These are phyloP conservation scores for Pachypsylla venusta DNA, from an alignment of 1,140 invertebrate genomes.

Conservation along the genomic window DNA sequence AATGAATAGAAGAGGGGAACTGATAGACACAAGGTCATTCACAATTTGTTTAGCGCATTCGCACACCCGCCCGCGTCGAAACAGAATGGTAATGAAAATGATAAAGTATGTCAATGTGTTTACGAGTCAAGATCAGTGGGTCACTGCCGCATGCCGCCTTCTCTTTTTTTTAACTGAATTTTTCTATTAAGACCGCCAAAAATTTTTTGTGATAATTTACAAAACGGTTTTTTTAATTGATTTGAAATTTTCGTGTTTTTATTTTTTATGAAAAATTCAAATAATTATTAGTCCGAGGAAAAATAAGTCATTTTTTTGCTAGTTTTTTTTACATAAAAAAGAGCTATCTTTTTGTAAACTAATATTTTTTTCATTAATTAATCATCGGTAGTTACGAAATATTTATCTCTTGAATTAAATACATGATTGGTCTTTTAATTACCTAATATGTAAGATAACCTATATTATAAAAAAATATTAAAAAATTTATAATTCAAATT, in stretches of 20 bases:
- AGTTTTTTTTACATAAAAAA: not conserved
- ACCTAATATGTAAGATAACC: too few relatives aligned
- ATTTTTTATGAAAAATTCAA: too few relatives aligned
- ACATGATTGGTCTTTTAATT: too few relatives aligned
- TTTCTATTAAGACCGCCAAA: not conserved
- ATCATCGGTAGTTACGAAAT: too few relatives aligned
- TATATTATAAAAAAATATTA: too few relatives aligned
- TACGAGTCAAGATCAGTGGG: conserved; percentile 1
- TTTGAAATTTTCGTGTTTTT: not conserved
- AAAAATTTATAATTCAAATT: too few relatives aligned
- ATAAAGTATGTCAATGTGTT: conserved; percentile 5
- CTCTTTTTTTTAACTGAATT: not conserved
- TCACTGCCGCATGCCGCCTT: not conserved
- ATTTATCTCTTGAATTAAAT: too few relatives aligned
- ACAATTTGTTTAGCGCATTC: not conserved
- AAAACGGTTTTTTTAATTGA: not conserved
- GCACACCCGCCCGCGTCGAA: not conserved
- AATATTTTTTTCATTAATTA: too few relatives aligned
- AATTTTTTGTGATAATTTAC: not conserved
- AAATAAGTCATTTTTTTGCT: not conserved
- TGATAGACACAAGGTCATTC: conserved; percentile 3
- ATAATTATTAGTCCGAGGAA: too few relatives aligned
- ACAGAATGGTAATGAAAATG: not conserved
- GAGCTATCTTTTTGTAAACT: too few relatives aligned
- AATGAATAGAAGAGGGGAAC: not conserved